These are phyloP conservation scores for Drosophila subsilvestris DNA, from an alignment of 2,888 invertebrate species.

Conservation along the genomic window DNA sequence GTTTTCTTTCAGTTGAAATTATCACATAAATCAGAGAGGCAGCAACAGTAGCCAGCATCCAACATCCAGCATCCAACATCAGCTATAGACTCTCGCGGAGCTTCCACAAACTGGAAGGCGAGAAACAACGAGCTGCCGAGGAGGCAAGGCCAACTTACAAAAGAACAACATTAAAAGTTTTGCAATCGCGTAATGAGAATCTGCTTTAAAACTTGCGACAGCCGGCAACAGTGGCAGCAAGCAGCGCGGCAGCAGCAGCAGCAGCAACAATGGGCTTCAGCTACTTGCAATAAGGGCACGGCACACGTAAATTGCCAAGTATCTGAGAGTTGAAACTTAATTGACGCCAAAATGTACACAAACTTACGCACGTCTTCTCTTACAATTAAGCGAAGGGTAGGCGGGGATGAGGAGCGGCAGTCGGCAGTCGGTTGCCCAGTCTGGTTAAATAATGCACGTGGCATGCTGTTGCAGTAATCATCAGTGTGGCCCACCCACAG, in stretches of 20 bases:
- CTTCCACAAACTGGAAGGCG: conserved; percentile 13
- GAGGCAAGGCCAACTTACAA: conserved; percentile 68
- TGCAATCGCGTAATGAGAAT: conserved; percentile 80
- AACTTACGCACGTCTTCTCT: conserved; percentile 65
- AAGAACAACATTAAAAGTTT: conserved; percentile 79
- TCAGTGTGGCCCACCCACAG: conserved; percentile 9
- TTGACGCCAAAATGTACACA: conserved; percentile 70
- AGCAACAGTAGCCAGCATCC: conserved; percentile 20
- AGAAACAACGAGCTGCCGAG: conserved; percentile 61
- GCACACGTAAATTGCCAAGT: conserved; percentile 52
- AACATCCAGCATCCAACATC: conserved; percentile 30
- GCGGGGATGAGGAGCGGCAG: background rate
- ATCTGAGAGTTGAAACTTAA: conserved; percentile 70
- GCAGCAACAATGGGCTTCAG: conserved; percentile 29
- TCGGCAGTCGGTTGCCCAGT: conserved; percentile 23
- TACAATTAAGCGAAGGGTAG: conserved; percentile 62
- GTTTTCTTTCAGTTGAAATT: conserved; percentile 61
- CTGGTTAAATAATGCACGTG: conserved; percentile 43
- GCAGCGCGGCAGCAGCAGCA: conserved; percentile 15
- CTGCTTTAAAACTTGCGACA: conserved; percentile 78
- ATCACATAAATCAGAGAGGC: conserved; percentile 72
- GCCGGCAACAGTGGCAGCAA: conserved; percentile 43
- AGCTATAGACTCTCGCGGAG: conserved; percentile 4
- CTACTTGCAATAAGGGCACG: conserved; percentile 13
- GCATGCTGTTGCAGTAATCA: conserved; percentile 24